A percentile compares a stretch with the other conserved stretches of the same genome.
Evolutionary conservation across 2,888 invertebrate genomes (phyloP).

Genomic region (Dryobota labecula): DNA sequence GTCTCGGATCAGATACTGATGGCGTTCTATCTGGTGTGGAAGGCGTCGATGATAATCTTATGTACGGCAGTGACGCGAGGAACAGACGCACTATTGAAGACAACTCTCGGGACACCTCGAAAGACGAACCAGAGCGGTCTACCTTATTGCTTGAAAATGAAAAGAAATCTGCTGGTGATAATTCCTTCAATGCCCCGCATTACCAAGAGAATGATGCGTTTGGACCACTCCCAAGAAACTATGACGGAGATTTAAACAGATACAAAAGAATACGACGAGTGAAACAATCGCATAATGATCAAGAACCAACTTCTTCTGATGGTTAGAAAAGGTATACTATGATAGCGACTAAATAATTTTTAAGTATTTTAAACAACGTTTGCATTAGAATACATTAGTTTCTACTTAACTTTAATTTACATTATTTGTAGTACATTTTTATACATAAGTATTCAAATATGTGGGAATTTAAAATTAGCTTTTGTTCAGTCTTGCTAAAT

Average conservation of each 20-base stretch:
- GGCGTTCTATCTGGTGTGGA: slow-evolving; percentile 82
- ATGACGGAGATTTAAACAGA: slow-evolving; percentile 79
- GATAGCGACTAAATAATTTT: slow-evolving; percentile 53
- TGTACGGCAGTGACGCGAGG: slow-evolving; percentile 77
- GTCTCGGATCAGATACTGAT: slow-evolving; percentile 84
- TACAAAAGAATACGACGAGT: slow-evolving; percentile 85
- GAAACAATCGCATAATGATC: slow-evolving; percentile 70
- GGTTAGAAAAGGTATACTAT: slow-evolving; percentile 40
- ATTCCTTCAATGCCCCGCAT: slow-evolving; percentile 71
- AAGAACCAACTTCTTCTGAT: slow-evolving; percentile 56
- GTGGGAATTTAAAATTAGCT: slow-evolving; percentile 64
- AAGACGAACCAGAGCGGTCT: slow-evolving; percentile 63
- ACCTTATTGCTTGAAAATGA: slow-evolving; percentile 67
- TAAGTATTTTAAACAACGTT: slow-evolving; percentile 67
- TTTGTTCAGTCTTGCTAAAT: slow-evolving; percentile 22
- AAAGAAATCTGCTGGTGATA: slow-evolving; percentile 67
- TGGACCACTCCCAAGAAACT: slow-evolving; percentile 77
- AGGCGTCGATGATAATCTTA: slow-evolving; percentile 84
- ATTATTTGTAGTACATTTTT: slow-evolving; percentile 61
- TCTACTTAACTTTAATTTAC: slow-evolving; percentile 65
- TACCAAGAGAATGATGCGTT: slow-evolving; percentile 82
- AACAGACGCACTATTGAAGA: slow-evolving; percentile 74
- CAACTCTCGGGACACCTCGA: slow-evolving; percentile 51
- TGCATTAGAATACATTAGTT: slow-evolving; percentile 59
- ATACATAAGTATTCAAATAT: slow-evolving; percentile 76